A percentile compares a stretch with the other conserved stretches of the same genome.
Evolutionary conservation across 1,140 invertebrate species (phyloP).

Genomic region (Acromyrmex charruanus): DNA sequence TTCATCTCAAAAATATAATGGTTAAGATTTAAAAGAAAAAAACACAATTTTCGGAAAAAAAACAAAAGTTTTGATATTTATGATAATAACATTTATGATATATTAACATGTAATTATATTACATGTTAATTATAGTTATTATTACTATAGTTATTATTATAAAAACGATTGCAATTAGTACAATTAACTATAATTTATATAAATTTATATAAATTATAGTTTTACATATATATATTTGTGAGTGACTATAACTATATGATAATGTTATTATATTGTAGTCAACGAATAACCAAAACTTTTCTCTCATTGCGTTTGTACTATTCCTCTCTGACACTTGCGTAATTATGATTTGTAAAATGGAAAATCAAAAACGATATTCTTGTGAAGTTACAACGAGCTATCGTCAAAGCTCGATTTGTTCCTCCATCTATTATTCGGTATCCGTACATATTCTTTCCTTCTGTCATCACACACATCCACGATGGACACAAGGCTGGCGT

Average conservation of each 20-base stretch:
- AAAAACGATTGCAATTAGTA: no score
- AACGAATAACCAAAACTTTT: no score
- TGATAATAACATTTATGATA: no score
- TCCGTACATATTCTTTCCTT: conserved; percentile 1
- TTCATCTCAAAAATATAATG: not conserved
- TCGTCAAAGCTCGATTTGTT: conserved; percentile 50
- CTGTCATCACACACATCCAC: not conserved
- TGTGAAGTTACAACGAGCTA: not conserved
- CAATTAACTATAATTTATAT: no score
- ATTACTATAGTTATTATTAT: no score
- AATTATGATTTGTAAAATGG: conserved; percentile 10
- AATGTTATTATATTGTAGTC: no score
- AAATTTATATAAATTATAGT: no score
- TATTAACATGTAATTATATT: no score
- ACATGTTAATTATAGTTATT: no score
- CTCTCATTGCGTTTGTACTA: not conserved
- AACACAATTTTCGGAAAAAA: not conserved
- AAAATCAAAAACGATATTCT: not conserved
- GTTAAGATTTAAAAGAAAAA: not conserved
- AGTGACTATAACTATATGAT: no score
- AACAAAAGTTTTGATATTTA: no score
- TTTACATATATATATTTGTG: no score
- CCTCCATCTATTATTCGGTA: conserved; percentile 46
- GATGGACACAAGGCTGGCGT: not conserved
- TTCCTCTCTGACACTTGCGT: not conserved